Evolutionary conservation across 1,140 invertebrate species (phyloP).

Genomic region (Caenorhabditis elegans): WBcel235 BX284605.5:1441501-1442000

Average conservation of each 20-base stretch:
- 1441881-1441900: too few species aligned
- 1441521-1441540: background rate
- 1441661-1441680: constrained; percentile 15
- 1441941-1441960: too few species aligned
- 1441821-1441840: too few species aligned
- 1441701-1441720: constrained; percentile 13
- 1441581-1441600: constrained; percentile 14
- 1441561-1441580: constrained; percentile 8
- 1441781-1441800: background rate
- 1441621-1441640: background rate
- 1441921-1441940: too few species aligned
- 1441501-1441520: background rate
- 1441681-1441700: constrained; percentile 14
- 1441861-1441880: too few species aligned
- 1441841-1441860: too few species aligned
- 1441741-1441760: background rate
- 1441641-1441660: constrained; percentile 15
- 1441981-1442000: too few species aligned
- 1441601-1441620: background rate
- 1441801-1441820: too few species aligned
- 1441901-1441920: too few species aligned
- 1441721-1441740: constrained; percentile 15
- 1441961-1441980: too few species aligned
- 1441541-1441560: background rate
- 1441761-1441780: background rate